Conservation (phyloP, 2,113 vertebrate species). For the Grammomys dolichurus region DNA sequence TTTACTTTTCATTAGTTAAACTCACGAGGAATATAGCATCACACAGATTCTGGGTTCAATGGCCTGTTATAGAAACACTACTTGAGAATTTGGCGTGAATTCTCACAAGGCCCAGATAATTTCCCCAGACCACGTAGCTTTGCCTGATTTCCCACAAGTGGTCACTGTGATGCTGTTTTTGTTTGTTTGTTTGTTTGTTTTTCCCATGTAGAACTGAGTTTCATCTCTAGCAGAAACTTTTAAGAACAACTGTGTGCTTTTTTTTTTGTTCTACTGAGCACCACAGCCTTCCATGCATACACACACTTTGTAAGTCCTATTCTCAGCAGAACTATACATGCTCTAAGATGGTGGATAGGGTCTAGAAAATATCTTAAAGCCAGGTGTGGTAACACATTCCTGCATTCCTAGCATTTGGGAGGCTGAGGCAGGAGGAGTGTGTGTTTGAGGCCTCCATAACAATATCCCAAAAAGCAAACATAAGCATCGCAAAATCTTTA, state of each 20-base stretch:
- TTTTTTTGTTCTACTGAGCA: background rate
- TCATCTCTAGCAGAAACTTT: background rate
- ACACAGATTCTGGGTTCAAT: background rate
- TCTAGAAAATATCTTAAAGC: constrained; percentile 22
- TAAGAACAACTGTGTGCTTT: background rate
- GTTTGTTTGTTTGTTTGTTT: too few species aligned
- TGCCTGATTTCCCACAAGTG: background rate
- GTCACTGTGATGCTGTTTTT: background rate
- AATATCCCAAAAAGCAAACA: background rate
- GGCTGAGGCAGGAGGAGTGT: background rate
- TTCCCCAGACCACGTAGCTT: background rate
- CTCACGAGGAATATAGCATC: background rate
- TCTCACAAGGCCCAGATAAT: background rate
- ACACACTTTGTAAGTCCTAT: background rate
- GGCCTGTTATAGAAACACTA: background rate
- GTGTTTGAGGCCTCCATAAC: background rate
- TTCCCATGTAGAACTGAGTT: background rate
- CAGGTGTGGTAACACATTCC: too few species aligned
- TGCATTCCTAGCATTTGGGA: background rate
- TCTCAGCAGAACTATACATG: background rate
- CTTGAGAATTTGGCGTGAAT: background rate
- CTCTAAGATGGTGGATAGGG: too few species aligned
- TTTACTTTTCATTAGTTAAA: background rate
- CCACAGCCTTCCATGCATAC: background rate
- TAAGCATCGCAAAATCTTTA: background rate